Evolutionary conservation across 2,797 vertebrate genomes (phyloP).

Genomic region (Adelosebastes latens): DNA sequence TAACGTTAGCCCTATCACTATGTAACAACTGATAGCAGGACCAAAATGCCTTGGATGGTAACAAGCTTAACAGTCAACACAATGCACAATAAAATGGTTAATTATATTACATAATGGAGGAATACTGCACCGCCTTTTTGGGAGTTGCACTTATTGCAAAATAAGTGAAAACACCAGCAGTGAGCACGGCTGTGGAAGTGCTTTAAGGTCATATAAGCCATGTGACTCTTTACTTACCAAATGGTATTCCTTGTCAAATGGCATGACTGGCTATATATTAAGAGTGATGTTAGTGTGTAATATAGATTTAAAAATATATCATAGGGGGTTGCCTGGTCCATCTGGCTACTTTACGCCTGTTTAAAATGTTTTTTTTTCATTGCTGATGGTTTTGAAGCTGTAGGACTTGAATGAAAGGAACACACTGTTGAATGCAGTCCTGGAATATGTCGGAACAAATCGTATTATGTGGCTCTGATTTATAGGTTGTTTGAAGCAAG

Average conservation of each 20-base stretch:
- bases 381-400: not conserved
- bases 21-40: not conserved
- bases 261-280: not conserved
- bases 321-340: not conserved
- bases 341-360: not conserved
- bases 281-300: not conserved
- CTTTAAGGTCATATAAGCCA: not conserved
- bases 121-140: not conserved
- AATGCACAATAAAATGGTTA: not conserved
- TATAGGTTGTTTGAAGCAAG: not conserved
- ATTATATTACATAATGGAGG: not conserved
- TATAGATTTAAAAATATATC: not conserved
- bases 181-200: not conserved
- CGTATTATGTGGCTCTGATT: not conserved
- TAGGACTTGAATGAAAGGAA: not conserved
- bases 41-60: not conserved
- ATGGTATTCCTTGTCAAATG: not conserved
- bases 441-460: not conserved
- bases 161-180: not conserved
- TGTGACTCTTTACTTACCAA: not conserved
- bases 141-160: too few relatives aligned
- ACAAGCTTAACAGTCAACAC: not conserved
- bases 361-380: not conserved
- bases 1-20: not conserved
- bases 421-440: not conserved